Evolutionary conservation across 2,113 vertebrate genomes (phyloP).

Genomic region (Neodon shergylaensis): DNA sequence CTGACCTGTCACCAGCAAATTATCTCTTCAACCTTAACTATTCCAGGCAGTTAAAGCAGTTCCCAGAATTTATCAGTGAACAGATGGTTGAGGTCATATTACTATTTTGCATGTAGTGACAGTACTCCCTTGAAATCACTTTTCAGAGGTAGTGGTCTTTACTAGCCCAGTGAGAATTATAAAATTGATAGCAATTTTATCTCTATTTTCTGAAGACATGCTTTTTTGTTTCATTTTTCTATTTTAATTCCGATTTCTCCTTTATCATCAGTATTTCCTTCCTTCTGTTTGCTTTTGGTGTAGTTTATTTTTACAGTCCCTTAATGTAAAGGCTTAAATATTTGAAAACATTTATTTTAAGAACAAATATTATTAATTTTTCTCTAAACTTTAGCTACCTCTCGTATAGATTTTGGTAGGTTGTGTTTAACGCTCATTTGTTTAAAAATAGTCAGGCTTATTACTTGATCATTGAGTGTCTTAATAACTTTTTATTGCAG

Average conservation of each 20-base stretch:
- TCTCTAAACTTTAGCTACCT: neutral
- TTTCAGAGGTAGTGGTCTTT: neutral
- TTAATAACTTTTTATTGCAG: neutral
- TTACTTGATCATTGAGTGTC: neutral
- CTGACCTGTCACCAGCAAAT: neutral
- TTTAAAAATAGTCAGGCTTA: slow-evolving; percentile 20
- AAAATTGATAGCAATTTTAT: neutral
- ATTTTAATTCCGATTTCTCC: neutral
- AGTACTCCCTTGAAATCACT: neutral
- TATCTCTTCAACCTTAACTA: neutral
- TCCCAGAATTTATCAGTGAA: neutral
- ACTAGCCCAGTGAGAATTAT: neutral
- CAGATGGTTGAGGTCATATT: neutral
- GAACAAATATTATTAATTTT: neutral
- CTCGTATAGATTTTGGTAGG: neutral
- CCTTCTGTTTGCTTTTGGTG: neutral
- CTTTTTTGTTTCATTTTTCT: slow-evolving; percentile 14
- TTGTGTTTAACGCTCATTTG: neutral
- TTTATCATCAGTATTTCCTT: neutral
- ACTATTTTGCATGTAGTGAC: neutral
- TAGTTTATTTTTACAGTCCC: slow-evolving; percentile 36
- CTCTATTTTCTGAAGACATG: slow-evolving; percentile 41
- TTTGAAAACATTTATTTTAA: slow-evolving; percentile 37
- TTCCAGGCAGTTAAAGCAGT: neutral
- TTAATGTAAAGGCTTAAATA: neutral